Conservation (phyloP, 2,888 invertebrate species). For the Digitonthophagus gazella region DNA sequence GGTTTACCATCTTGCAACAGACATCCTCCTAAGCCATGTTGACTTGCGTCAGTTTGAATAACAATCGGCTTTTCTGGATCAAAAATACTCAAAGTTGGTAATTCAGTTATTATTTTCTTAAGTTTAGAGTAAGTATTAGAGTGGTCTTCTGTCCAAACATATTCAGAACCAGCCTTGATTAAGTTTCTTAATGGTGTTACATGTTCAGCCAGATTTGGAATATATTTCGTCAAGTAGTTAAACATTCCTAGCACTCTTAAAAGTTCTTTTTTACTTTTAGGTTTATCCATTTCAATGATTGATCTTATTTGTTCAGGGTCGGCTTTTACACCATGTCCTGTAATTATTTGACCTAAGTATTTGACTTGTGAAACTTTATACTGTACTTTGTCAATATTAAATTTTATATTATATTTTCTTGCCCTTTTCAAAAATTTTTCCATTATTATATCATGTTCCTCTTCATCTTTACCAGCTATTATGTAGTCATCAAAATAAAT, state of each 20-base stretch:
- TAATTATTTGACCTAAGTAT: constrained; percentile 24
- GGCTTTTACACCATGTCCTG: constrained; percentile 20
- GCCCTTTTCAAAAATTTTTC: constrained; percentile 22
- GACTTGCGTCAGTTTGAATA: constrained; percentile 39
- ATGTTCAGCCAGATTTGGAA: constrained; percentile 28
- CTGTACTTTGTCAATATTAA: no score
- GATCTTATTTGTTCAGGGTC: constrained; percentile 18
- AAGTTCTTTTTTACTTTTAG: constrained; percentile 4
- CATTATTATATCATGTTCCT: constrained; percentile 18
- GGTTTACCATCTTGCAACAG: not conserved
- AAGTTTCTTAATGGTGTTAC: constrained; percentile 31
- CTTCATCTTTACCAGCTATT: constrained; percentile 12
- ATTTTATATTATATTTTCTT: no score
- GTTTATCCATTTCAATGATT: no score
- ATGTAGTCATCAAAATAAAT: constrained; percentile 20
- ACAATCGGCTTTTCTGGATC: constrained; percentile 35
- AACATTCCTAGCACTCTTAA: constrained; percentile 2
- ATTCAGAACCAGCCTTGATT: constrained; percentile 26
- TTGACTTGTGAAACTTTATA: no score
- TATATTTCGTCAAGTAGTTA: constrained; percentile 22
- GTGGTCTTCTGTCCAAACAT: constrained; percentile 24
- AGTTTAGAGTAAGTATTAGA: constrained; percentile 20
- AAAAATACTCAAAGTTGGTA: constrained; percentile 35
- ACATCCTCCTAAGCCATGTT: not conserved
- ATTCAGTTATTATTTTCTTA: constrained; percentile 32